phyloP scores from a whole-genome alignment of 30 jellyfish, hydroid and myxozoan genomes.

The Morbakka virulenta region DNA sequence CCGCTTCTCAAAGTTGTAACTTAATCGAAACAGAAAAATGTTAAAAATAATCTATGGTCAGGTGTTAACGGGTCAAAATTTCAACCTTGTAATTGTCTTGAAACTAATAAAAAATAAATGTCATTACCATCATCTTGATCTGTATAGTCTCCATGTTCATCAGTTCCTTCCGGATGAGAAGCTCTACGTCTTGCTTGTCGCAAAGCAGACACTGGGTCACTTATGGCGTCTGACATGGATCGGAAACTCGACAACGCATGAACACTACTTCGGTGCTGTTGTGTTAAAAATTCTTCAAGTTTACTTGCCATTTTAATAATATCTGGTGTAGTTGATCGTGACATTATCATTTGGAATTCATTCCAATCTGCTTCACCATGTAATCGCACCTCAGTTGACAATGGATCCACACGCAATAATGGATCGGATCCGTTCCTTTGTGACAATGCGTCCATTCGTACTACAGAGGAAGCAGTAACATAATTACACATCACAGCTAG shows the following conservation, averaged over 20 bases:
- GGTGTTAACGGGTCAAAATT: too few species aligned
- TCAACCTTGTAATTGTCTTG: too few species aligned
- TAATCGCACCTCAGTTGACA: conserved; percentile 36
- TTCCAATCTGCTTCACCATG: conserved; percentile 82
- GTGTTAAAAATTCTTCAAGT: conserved; percentile 83
- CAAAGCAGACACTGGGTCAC: conserved; percentile 14
- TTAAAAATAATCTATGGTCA: too few species aligned
- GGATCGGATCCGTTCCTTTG: too few species aligned
- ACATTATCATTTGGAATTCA: conserved; percentile 82
- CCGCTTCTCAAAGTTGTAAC: too few species aligned
- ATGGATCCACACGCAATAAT: too few species aligned
- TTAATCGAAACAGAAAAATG: too few species aligned
- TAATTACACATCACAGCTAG: too few species aligned
- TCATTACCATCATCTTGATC: conserved; percentile 41
- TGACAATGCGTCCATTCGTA: too few species aligned
- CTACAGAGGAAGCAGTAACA: too few species aligned
- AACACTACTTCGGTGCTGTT: conserved; percentile 91
- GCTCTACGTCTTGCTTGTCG: conserved; percentile 4
- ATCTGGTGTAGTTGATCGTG: conserved; percentile 95
- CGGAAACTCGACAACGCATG: conserved; percentile 71
- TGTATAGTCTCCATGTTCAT: conserved; percentile 20
- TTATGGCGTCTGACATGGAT: conserved; percentile 17
- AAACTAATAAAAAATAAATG: not conserved
- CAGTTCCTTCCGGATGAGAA: not conserved
- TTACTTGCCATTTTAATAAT: conserved; percentile 68